A percentile compares a stretch with the other conserved stretches of the same genome.
Conservation (phyloP, 2,797 vertebrate genomes). For the Lepilemur ruficaudatus region DNA sequence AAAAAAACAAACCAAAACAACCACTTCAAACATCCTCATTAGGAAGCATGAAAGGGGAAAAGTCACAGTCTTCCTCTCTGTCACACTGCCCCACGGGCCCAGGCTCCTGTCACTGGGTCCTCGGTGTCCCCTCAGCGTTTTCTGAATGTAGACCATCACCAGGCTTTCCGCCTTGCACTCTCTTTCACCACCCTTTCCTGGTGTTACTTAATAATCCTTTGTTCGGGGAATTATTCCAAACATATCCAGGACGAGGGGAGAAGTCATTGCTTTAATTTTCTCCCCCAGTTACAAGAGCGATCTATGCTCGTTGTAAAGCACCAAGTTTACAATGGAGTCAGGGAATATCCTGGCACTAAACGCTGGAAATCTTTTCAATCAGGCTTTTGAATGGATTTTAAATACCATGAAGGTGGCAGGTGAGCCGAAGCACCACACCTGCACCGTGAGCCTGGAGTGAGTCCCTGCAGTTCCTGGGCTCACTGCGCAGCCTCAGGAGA, state of each 20-base stretch:
- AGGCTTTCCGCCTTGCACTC: not conserved
- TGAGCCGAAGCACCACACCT: not conserved
- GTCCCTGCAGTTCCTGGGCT: not conserved
- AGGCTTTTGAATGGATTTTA: not conserved
- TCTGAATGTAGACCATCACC: rapidly evolving
- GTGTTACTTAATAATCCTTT: not conserved
- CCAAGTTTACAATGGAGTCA: not conserved
- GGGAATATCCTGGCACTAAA: not conserved
- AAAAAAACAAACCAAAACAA: not conserved
- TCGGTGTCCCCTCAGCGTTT: rapidly evolving
- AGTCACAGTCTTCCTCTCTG: not conserved
- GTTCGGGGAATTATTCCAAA: not conserved
- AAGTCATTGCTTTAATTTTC: not conserved
- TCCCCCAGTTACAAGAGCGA: not conserved
- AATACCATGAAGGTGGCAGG: not conserved
- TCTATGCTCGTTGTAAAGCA: not conserved
- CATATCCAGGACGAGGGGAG: not conserved
- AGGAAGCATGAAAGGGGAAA: not conserved
- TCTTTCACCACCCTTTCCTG: rapidly evolving
- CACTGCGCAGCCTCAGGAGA: not conserved
- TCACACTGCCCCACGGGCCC: not conserved
- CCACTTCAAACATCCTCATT: not conserved
- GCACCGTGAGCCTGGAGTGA: not conserved
- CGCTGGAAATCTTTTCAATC: not conserved
- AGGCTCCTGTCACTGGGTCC: rapidly evolving